These are phyloP conservation scores for Limnephilus auricula DNA, from an alignment of 2,888 invertebrate species.

Conservation along the genomic window DNA sequence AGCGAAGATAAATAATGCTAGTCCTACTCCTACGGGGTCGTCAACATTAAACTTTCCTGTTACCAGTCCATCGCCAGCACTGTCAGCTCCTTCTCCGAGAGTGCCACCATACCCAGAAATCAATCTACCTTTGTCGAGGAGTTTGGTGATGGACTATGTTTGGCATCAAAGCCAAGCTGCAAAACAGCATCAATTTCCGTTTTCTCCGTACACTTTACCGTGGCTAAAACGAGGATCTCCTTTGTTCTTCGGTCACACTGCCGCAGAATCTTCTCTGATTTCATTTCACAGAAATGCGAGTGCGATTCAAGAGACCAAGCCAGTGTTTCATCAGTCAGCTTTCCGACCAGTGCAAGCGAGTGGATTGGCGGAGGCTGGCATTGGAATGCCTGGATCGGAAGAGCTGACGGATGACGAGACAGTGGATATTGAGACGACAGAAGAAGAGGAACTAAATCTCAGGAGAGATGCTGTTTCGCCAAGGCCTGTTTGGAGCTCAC, in stretches of 20 bases:
- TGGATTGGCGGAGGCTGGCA: constrained; percentile 70
- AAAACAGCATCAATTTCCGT: constrained; percentile 75
- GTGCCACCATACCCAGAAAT: constrained; percentile 77
- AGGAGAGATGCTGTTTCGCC: constrained; percentile 51
- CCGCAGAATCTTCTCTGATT: constrained; percentile 74
- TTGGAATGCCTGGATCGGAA: constrained; percentile 73
- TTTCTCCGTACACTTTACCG: constrained; percentile 83
- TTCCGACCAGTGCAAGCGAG: constrained; percentile 77
- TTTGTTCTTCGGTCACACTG: constrained; percentile 72
- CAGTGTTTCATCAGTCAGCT: constrained; percentile 77
- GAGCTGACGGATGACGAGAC: constrained; percentile 88
- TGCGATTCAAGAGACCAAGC: constrained; percentile 69
- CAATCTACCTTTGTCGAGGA: constrained; percentile 80
- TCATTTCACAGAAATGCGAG: constrained; percentile 70
- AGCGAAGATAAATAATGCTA: constrained; percentile 70
- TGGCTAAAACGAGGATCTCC: constrained; percentile 81
- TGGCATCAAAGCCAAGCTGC: constrained; percentile 83
- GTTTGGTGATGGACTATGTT: constrained; percentile 87
- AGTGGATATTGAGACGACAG: constrained; percentile 92
- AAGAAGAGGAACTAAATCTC: constrained; percentile 78
- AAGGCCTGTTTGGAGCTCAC: constrained; percentile 57
- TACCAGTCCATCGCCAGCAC: constrained; percentile 69
- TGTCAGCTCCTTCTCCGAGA: constrained; percentile 73
- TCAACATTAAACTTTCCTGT: constrained; percentile 64
- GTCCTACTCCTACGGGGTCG: constrained; percentile 65